Percentiles rank a stretch among this genome's conserved stretches.
Conservation (phyloP, 1,140 invertebrate genomes). For the Temnothorax curvispinosus region DNA sequence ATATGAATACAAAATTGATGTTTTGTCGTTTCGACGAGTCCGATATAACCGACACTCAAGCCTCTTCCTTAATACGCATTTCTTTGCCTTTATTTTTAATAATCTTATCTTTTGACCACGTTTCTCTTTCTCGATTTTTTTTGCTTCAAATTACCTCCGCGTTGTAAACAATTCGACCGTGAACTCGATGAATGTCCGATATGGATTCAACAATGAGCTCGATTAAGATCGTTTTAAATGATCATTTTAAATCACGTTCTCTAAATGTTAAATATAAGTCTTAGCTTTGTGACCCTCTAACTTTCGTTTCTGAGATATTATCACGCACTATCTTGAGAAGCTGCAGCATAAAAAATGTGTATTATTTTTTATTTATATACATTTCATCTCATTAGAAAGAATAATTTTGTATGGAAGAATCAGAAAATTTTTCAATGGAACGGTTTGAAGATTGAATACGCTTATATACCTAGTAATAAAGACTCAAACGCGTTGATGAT, state of each 20-base stretch:
- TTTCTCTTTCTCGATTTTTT: not conserved
- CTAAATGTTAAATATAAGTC: not conserved
- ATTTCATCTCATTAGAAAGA: not conserved
- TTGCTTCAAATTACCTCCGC: not conserved
- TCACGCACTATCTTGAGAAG: not conserved
- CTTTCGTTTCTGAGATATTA: not conserved
- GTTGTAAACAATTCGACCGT: slow-evolving; percentile 31
- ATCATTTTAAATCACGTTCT: not conserved
- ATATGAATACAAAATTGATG: not conserved
- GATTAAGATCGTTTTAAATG: not conserved
- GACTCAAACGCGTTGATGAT: not conserved
- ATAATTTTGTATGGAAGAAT: not conserved
- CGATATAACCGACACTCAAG: not conserved
- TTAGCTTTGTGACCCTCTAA: not conserved
- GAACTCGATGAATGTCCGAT: slow-evolving; percentile 42
- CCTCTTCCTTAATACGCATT: not conserved
- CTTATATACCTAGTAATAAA: not conserved
- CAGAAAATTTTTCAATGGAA: not conserved
- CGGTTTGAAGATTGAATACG: not conserved
- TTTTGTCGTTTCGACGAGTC: not conserved
- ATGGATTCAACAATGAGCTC: not conserved
- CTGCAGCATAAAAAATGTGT: not conserved
- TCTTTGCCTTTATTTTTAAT: not conserved
- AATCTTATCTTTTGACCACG: not conserved
- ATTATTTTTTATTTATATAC: not conserved